These are phyloP conservation scores for Oncorhynchus kisutch DNA, from an alignment of 2,113 vertebrate genomes.

Conservation along the genomic window DNA sequence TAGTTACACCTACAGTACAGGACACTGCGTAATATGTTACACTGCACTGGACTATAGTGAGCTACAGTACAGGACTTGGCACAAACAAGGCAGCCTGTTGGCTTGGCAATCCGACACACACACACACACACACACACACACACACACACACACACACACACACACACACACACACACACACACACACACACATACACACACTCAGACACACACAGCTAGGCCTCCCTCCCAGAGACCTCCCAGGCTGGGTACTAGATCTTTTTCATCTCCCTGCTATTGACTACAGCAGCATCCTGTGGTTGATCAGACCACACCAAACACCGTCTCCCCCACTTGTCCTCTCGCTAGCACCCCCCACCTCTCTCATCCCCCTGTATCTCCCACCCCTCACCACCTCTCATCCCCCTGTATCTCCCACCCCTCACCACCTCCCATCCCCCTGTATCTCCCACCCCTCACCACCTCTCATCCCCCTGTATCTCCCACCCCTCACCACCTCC, in stretches of 20 bases:
- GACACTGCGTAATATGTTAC: no score
- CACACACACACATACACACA: neutral
- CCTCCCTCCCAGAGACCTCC: conserved; percentile 52
- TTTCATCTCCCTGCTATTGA: conserved; percentile 71
- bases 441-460: conserved; percentile 27
- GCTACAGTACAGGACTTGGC: conserved; percentile 17
- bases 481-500: conserved; percentile 8
- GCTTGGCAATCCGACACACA: neutral
- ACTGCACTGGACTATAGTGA: no score
- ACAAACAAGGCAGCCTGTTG: conserved; percentile 31
- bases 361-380: neutral
- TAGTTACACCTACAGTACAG: conserved; percentile 17
- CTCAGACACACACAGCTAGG: conserved; percentile 20
- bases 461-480: neutral
- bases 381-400: conserved; percentile 1
- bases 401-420: conserved; percentile 40
- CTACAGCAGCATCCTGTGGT: conserved; percentile 66
- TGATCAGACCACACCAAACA: conserved; percentile 69
- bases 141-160: neutral
- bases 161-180: no score
- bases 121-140: conserved; percentile 8
- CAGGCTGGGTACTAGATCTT: conserved; percentile 55
- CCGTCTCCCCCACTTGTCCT: conserved; percentile 32
- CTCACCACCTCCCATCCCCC: conserved; percentile 46
- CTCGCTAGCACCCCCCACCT: conserved; percentile 9